Evolutionary conservation across 2,888 invertebrate genomes (phyloP), one percentile per base, ranked within the genome.

Genomic region (Tholera decimalis): DNA sequence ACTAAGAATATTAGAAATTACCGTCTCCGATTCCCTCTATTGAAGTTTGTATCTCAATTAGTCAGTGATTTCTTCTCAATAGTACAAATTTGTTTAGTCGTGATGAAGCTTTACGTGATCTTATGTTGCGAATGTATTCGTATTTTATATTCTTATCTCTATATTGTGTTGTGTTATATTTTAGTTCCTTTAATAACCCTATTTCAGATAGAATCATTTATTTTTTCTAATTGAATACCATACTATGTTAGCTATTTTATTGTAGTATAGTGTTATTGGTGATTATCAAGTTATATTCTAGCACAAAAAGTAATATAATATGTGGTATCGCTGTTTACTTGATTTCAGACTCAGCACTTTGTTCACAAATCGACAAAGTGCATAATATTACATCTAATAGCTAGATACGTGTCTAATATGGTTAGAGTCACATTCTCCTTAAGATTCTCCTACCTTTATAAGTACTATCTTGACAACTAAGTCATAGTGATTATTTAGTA

Each of bases 31-130:
- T 69, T 59, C 68, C 72, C 67, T 73, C 57, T 58, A 46, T 80
- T 75, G 83, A 87, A 83, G 82, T 72, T 66, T 53, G 35, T 86
- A 79, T 81, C 85, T 84, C 83, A 75, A 86, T 84, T 85, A 79
- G 83, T 82, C 84, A 86, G 87, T 90, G 87, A 88, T 90, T 91
- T 90, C 72, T 85, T 88, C 82, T 88, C 84, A 85, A 90, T 90
- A 93, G 94, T 95, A 94, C 94, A 94, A 94, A 94, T 91, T 90
- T 83, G 83, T 89, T 89, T 92, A 92, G 91, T 93, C 88, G 83
- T 87, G 78, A 85, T 85, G 77, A 84, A 89, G 88, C 88, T 92
- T 91, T 92, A 90, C 79, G 81, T 73, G 68, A 75, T 84, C 84
- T 80, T 89, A 82, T 88, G 87, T 89, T 86, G 85, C 86, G 68